Conservation (phyloP, 1,140 invertebrate species). For the Leptonema lineaticorne region DNA sequence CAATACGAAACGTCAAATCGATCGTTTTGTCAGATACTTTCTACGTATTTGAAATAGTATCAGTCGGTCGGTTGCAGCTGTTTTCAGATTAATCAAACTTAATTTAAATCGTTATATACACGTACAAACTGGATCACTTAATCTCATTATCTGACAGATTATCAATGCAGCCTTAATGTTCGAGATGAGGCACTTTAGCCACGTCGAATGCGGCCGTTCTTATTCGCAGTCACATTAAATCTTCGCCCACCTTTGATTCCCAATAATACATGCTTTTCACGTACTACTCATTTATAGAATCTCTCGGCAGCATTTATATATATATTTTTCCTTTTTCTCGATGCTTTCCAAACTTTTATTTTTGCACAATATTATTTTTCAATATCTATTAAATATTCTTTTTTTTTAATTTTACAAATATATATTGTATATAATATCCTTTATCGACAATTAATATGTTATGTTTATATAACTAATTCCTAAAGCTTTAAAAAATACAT, state of each 20-base stretch:
- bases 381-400: no score
- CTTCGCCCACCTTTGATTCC: slow-evolving; percentile 8
- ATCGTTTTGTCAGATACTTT: no score
- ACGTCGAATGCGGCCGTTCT: neutral
- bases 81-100: slow-evolving; percentile 31
- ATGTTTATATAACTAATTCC: no score
- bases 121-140: slow-evolving; percentile 22
- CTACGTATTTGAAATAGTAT: slow-evolving; percentile 29
- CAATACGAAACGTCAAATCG: no score
- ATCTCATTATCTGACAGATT: slow-evolving; percentile 31
- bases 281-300: slow-evolving; percentile 17
- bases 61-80: slow-evolving; percentile 28
- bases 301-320: neutral
- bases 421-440: no score
- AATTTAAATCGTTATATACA: no score
- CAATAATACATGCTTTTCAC: slow-evolving; percentile 13
- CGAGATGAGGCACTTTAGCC: neutral
- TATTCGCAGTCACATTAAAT: slow-evolving; percentile 16
- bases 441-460: no score
- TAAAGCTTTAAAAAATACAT: no score
- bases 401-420: no score
- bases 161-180: neutral
- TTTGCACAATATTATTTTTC: no score
- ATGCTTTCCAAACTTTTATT: no score
- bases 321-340: no score